phyloP scores from a whole-genome alignment of 2,888 invertebrate genomes.

The Hybos culiciformis region DNA sequence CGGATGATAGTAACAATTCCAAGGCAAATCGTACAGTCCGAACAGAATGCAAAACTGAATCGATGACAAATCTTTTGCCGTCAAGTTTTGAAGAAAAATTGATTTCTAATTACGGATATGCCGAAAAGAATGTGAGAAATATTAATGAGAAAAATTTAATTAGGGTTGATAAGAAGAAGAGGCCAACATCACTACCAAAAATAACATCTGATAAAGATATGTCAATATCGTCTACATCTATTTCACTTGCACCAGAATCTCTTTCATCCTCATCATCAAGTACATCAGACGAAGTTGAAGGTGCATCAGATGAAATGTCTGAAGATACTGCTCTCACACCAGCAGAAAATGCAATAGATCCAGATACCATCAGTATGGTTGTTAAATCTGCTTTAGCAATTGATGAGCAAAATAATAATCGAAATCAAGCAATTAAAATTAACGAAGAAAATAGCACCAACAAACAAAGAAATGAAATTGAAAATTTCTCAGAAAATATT shows the following conservation, averaged over 20 bases:
- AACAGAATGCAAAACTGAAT: neutral
- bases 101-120: neutral
- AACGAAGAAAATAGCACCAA: too few species aligned
- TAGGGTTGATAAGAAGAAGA: neutral
- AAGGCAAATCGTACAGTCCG: conserved; percentile 1
- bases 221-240: neutral
- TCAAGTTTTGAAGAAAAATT: neutral
- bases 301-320: conserved; percentile 16
- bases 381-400: conserved; percentile 40
- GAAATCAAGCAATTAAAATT: too few species aligned
- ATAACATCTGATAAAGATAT: neutral
- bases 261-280: conserved; percentile 7
- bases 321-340: conserved; percentile 19
- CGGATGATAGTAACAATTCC: conserved; percentile 29
- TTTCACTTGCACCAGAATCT: conserved; percentile 6
- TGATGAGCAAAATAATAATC: conserved; percentile 1
- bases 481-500: neutral
- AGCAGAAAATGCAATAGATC: conserved; percentile 31
- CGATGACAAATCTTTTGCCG: neutral
- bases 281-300: conserved; percentile 11
- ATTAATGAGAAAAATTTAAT: conserved; percentile 25
- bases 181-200: neutral
- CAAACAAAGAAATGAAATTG: neutral
- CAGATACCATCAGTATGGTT: conserved; percentile 45
- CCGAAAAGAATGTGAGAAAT: conserved; percentile 21